Conservation (phyloP, 2,113 vertebrate genomes). For the Platichthys flesus region DNA sequence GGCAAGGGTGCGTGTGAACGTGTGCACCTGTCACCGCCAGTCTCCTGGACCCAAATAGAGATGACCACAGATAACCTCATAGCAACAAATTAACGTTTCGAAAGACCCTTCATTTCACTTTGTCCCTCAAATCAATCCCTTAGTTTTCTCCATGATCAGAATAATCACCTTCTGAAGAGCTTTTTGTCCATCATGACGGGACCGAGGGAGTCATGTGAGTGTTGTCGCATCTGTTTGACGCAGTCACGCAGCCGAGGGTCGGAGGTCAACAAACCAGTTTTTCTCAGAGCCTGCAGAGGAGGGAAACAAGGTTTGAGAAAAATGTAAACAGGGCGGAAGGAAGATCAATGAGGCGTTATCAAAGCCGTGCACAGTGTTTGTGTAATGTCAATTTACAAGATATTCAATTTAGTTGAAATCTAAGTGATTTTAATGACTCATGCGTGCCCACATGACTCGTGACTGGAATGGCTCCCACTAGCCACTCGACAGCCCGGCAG, state of each 20-base stretch:
- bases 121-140: too few species aligned
- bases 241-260: constrained; percentile 89
- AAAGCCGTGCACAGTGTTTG: constrained; percentile 4
- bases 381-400: constrained; percentile 15
- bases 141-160: too few species aligned
- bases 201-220: constrained; percentile 78
- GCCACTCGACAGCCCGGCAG: constrained; percentile 22
- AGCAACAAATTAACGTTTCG: not conserved
- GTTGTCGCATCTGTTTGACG: constrained; percentile 82
- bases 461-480: not conserved
- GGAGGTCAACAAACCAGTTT: constrained; percentile 87
- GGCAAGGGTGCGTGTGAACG: constrained; percentile 40
- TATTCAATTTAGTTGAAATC: constrained; percentile 1
- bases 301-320: not conserved
- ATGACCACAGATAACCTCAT: constrained; percentile 26
- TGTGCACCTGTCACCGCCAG: constrained; percentile 63
- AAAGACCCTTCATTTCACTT: not conserved
- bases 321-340: not conserved
- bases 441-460: constrained; percentile 8
- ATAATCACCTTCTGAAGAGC: constrained; percentile 86
- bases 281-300: constrained; percentile 82
- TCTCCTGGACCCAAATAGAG: constrained; percentile 56
- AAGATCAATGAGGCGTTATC: not conserved
- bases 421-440: constrained; percentile 6
- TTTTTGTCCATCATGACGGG: constrained; percentile 86